Evolutionary conservation across 2,888 invertebrate species (phyloP).

Genomic region (Balanococcus diminutus): DNA sequence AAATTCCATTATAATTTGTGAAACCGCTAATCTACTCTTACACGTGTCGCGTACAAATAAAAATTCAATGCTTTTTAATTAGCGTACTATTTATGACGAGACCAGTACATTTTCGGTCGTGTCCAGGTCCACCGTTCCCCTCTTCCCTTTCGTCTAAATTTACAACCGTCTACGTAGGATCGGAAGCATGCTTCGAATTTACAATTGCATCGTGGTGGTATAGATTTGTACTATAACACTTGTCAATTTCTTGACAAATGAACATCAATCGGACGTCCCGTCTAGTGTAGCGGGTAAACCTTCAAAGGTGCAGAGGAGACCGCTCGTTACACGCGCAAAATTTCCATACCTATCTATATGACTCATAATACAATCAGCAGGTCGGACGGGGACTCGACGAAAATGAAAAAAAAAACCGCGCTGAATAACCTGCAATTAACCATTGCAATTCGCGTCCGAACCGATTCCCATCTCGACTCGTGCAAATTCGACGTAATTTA

Average conservation of each 20-base stretch:
- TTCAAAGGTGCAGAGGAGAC: constrained; percentile 1
- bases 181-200: neutral
- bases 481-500: constrained; percentile 13
- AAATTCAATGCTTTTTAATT: constrained; percentile 15
- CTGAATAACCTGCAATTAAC: constrained; percentile 6
- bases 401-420: neutral
- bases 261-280: neutral
- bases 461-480: constrained; percentile 7
- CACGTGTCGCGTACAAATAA: neutral
- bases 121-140: neutral
- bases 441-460: no score
- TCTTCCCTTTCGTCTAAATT: neutral
- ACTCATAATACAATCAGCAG: neutral
- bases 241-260: constrained; percentile 26
- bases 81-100: constrained; percentile 1
- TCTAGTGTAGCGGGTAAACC: neutral
- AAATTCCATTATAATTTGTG: neutral
- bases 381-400: neutral
- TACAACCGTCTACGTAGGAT: neutral
- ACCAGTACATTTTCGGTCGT: neutral
- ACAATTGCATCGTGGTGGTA: neutral
- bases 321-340: constrained; percentile 28
- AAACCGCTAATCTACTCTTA: constrained; percentile 9
- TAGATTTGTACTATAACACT: constrained; percentile 11
- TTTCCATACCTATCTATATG: neutral